These are phyloP conservation scores for Ranitomeya imitator DNA, from an alignment of 2,113 vertebrate genomes.

Conservation along the genomic window DNA sequence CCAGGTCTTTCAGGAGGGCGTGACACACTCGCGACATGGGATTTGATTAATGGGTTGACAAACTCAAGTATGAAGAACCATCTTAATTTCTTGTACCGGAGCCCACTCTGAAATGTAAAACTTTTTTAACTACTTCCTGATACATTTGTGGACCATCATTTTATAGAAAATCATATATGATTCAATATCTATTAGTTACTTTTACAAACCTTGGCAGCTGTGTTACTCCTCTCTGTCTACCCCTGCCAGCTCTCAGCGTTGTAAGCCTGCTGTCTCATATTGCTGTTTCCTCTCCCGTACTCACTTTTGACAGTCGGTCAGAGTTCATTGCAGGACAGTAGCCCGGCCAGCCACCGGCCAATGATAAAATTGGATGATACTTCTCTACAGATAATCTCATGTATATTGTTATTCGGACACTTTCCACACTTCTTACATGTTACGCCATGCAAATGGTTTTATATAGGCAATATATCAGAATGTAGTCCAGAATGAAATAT, in stretches of 20 bases:
- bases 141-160: background rate
- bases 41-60: background rate
- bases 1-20: too few relatives aligned
- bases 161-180: background rate
- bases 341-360: background rate
- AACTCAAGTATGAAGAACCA: background rate
- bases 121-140: background rate
- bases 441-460: background rate
- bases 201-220: constrained; percentile 21
- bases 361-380: background rate
- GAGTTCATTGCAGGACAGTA: constrained; percentile 11
- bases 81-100: background rate
- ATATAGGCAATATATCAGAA: background rate
- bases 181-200: background rate
- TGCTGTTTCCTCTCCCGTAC: constrained; percentile 4
- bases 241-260: background rate
- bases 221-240: background rate
- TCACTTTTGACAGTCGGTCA: background rate
- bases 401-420: background rate
- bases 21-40: too few relatives aligned
- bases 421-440: background rate
- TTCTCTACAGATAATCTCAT: background rate
- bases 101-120: background rate
- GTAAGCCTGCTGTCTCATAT: constrained; percentile 2
- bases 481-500: background rate